A percentile compares a stretch with the other conserved stretches of the same genome.
phyloP scores from a whole-genome alignment of 1,140 invertebrate species.

The Drosophila varians region DNA sequence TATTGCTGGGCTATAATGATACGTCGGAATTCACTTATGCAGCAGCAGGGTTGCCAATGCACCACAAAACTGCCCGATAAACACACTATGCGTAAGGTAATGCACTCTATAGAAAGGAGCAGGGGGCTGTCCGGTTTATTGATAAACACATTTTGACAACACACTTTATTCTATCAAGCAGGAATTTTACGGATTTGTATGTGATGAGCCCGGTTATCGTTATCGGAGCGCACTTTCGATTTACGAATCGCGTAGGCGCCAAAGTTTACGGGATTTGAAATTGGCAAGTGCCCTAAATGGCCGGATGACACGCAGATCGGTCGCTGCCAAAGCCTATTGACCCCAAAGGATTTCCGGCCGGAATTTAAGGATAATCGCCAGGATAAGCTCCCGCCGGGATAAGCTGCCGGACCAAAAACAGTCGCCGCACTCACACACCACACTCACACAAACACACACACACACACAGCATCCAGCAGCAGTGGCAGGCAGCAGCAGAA shows the following conservation, averaged over 20 bases:
- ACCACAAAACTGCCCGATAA: conserved; percentile 10
- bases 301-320: neutral
- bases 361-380: neutral
- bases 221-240: conserved; percentile 18
- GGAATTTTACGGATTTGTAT: conserved; percentile 15
- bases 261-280: conserved; percentile 37
- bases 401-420: conserved; percentile 2
- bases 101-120: neutral
- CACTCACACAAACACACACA: conserved; percentile 10
- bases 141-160: conserved; percentile 5
- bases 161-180: neutral
- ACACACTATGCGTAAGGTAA: neutral
- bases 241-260: conserved; percentile 17
- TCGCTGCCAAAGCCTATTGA: neutral
- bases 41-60: conserved; percentile 35
- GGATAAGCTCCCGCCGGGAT: neutral
- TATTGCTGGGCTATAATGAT: conserved; percentile 21
- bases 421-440: neutral
- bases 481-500: conserved; percentile 14
- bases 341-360: neutral
- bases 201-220: conserved; percentile 42
- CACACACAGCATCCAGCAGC: conserved; percentile 1
- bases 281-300: neutral
- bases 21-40: conserved; percentile 40
- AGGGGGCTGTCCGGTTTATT: conserved; percentile 2